Evolutionary conservation across 2,888 invertebrate genomes (phyloP).

Genomic region (Doris montereyensis): DNA sequence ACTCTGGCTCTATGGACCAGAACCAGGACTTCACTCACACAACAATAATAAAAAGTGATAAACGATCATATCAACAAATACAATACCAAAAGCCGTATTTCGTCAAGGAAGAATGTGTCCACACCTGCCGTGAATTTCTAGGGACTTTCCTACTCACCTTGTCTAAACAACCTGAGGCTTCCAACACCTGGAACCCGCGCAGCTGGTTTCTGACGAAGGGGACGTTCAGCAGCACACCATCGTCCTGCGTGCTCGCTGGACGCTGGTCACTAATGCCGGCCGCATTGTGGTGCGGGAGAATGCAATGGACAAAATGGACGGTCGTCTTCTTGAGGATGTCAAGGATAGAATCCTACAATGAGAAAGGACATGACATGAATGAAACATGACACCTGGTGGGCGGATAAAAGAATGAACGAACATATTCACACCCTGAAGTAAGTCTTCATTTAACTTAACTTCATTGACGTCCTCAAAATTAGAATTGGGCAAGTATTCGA

Average conservation of each 20-base stretch:
- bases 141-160: constrained; percentile 76
- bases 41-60: neutral
- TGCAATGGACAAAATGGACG: constrained; percentile 88
- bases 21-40: too few relatives aligned
- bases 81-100: neutral
- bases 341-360: constrained; percentile 85
- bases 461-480: too few relatives aligned
- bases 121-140: neutral
- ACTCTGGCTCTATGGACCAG: too few relatives aligned
- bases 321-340: constrained; percentile 91
- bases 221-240: constrained; percentile 80
- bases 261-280: constrained; percentile 73
- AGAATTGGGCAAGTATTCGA: too few relatives aligned
- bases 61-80: neutral
- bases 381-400: too few relatives aligned
- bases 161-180: constrained; percentile 91
- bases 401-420: too few relatives aligned
- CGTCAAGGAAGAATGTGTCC: too few relatives aligned
- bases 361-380: too few relatives aligned
- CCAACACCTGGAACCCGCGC: constrained; percentile 90
- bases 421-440: too few relatives aligned
- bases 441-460: too few relatives aligned
- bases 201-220: constrained; percentile 85
- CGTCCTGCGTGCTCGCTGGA: constrained; percentile 58
- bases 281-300: constrained; percentile 85